These are phyloP conservation scores for Athene cunicularia DNA, from an alignment of 2,113 vertebrate species.

Conservation along the genomic window DNA sequence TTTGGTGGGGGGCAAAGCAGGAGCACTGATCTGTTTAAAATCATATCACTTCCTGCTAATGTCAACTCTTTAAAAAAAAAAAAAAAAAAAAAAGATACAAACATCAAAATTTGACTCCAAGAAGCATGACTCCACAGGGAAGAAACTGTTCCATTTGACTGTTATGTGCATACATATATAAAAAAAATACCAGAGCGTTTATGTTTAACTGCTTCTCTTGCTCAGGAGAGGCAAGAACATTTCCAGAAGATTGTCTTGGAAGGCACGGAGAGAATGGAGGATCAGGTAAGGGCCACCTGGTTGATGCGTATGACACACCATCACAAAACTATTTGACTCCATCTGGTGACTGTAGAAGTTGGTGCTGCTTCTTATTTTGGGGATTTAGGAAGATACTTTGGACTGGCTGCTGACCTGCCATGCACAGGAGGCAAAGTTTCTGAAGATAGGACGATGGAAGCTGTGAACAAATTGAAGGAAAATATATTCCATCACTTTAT, in stretches of 20 bases:
- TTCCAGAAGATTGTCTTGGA: conserved; percentile 81
- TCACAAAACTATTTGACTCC: neutral
- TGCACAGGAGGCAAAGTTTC: neutral
- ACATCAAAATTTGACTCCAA: neutral
- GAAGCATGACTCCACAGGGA: neutral
- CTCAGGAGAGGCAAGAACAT: conserved; percentile 81
- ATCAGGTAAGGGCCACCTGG: conserved; percentile 69
- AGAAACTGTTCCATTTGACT: conserved; percentile 16
- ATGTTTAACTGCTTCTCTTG: conserved; percentile 59
- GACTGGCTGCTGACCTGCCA: neutral
- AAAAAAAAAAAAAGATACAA: neutral
- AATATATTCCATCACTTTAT: neutral
- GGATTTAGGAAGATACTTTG: neutral
- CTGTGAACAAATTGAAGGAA: neutral
- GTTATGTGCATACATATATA: neutral
- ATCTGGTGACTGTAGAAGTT: neutral
- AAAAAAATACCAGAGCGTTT: neutral
- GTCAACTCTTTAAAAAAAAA: neutral
- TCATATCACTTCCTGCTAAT: neutral
- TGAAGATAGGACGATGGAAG: neutral
- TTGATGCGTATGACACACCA: neutral
- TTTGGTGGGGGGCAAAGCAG: neutral
- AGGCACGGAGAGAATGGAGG: conserved; percentile 80
- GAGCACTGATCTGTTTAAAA: neutral
- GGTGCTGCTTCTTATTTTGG: neutral